A percentile compares a stretch with the other conserved stretches of the same genome.
Evolutionary conservation across 2,113 vertebrate genomes (phyloP).

Genomic region (Cercopithecus mona): DNA sequence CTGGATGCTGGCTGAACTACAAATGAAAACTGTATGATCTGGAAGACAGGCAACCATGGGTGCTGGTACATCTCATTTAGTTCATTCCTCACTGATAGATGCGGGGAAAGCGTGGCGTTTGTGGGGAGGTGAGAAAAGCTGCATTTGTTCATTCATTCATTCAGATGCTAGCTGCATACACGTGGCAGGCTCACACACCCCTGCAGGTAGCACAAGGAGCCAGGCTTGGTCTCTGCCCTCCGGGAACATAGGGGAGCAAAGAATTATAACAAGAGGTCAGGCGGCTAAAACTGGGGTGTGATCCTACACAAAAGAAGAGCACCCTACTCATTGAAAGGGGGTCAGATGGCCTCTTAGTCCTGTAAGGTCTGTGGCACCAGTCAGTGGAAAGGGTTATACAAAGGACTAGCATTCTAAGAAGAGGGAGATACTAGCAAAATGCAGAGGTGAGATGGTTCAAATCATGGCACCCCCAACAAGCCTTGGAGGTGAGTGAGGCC

Average conservation of each 20-base stretch:
- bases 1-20: background rate
- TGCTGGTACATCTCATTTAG: too few species aligned
- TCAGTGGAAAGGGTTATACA: background rate
- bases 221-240: background rate
- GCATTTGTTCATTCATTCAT: background rate
- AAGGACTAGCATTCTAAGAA: background rate
- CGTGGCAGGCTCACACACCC: background rate
- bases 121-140: background rate
- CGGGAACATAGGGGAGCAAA: background rate
- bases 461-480: background rate
- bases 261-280: background rate
- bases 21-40: background rate
- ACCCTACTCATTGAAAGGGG: rapidly evolving
- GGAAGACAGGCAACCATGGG: background rate
- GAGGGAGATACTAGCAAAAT: background rate
- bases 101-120: background rate
- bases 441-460: background rate
- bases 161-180: too few species aligned
- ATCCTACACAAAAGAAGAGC: background rate
- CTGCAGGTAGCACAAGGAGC: background rate
- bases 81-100: background rate
- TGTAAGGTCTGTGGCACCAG: background rate
- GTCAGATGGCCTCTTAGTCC: background rate
- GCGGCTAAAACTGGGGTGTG: background rate
- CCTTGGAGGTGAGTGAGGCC: background rate